Evolutionary conservation across 2,797 vertebrate species (phyloP).

Genomic region (Enteromius thamalakanensis): DNA sequence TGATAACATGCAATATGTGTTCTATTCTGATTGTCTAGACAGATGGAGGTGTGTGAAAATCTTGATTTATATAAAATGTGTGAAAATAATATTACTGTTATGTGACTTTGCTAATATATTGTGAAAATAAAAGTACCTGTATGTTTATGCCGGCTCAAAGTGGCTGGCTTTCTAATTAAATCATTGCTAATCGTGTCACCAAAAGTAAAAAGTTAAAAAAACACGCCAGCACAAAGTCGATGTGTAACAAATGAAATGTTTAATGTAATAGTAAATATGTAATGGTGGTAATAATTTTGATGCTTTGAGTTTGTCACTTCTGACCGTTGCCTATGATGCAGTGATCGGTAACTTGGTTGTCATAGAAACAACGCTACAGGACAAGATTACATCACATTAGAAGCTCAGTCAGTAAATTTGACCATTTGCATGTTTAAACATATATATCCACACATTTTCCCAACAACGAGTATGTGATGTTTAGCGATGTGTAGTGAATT

Average conservation of each 20-base stretch:
- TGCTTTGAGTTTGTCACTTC: conserved; percentile 2
- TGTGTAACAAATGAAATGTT: not conserved
- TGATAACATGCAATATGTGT: not conserved
- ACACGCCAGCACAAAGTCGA: not conserved
- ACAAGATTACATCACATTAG: not conserved
- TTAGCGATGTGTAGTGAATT: not conserved
- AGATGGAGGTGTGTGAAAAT: not conserved
- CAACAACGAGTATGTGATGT: not conserved
- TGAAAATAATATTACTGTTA: not conserved
- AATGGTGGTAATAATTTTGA: not conserved
- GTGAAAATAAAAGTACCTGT: not conserved
- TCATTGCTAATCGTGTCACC: not conserved
- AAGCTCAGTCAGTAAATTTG: not conserved
- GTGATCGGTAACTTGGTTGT: conserved; percentile 8
- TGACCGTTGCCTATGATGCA: not conserved
- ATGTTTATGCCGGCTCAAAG: not conserved
- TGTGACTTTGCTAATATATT: not conserved
- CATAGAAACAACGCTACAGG: conserved; percentile 19
- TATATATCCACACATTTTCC: not conserved
- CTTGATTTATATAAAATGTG: not conserved
- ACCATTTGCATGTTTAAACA: not conserved
- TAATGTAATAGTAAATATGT: not conserved
- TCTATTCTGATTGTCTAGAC: not conserved
- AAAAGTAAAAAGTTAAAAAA: not conserved
- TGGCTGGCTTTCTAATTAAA: not conserved